phyloP scores from a whole-genome alignment of 2,888 invertebrate species.

The Drosophila monieri region DNA sequence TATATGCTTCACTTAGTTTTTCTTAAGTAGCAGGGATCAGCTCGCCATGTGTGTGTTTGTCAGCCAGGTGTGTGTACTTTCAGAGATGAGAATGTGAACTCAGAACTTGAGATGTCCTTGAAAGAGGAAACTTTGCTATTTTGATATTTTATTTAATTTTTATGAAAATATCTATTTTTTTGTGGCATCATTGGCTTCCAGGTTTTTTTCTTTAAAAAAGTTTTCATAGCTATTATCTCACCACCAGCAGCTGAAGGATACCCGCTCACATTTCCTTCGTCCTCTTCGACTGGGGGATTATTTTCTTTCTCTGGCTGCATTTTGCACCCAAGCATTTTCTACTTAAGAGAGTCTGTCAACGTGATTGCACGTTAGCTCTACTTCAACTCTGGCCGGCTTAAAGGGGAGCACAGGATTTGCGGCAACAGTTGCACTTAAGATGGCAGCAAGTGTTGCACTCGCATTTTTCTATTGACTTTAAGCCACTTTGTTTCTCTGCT shows the following conservation, averaged over 20 bases:
- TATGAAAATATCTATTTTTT: too few species aligned
- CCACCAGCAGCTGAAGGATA: neutral
- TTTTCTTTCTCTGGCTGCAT: constrained; percentile 66
- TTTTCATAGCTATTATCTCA: constrained; percentile 1
- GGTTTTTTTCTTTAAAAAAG: too few species aligned
- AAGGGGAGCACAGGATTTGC: constrained; percentile 41
- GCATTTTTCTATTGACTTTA: constrained; percentile 26
- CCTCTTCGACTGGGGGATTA: constrained; percentile 49
- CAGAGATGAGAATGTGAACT: constrained; percentile 30
- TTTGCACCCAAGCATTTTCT: constrained; percentile 63
- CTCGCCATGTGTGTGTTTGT: constrained; percentile 43
- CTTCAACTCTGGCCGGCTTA: constrained; percentile 26
- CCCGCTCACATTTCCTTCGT: neutral
- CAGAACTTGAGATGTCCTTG: neutral
- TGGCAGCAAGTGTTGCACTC: constrained; percentile 47
- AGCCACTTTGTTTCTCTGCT: constrained; percentile 8
- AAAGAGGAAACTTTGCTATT: neutral
- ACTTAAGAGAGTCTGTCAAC: constrained; percentile 75
- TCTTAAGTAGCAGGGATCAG: constrained; percentile 78
- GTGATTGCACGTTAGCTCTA: constrained; percentile 69
- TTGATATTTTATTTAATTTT: neutral
- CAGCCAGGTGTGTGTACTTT: constrained; percentile 56
- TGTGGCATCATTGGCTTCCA: too few species aligned
- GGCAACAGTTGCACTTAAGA: constrained; percentile 51
- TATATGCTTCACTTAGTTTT: constrained; percentile 78